These are phyloP conservation scores for Pocillopora grandis DNA, from an alignment of 92 coral and sea anemone species.

Conservation along the genomic window DNA sequence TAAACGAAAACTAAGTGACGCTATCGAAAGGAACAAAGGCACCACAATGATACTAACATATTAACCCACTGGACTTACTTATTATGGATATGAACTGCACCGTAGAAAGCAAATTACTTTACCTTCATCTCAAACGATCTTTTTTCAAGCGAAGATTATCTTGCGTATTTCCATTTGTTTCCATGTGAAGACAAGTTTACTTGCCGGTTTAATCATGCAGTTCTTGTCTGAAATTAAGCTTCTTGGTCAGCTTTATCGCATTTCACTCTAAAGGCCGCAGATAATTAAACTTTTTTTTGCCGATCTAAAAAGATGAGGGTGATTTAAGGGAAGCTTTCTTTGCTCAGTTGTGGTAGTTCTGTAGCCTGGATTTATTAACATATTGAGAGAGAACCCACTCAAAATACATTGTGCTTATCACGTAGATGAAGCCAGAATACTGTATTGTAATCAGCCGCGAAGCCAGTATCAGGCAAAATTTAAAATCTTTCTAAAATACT, in stretches of 20 bases:
- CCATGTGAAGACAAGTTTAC: background rate
- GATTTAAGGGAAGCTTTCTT: slow-evolving; percentile 4
- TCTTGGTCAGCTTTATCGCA: no score
- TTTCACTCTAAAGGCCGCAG: no score
- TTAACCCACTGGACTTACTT: no score
- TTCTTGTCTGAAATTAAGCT: no score
- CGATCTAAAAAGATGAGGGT: background rate
- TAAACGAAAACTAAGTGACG: no score
- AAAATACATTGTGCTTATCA: background rate
- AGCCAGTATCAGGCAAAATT: no score
- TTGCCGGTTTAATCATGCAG: no score
- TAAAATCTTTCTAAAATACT: no score
- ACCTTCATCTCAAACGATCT: slow-evolving; percentile 2
- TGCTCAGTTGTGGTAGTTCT: slow-evolving; percentile 14
- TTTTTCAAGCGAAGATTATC: background rate
- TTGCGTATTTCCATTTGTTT: background rate
- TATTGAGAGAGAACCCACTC: background rate
- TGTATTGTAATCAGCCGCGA: background rate
- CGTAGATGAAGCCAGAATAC: background rate
- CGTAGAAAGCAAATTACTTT: background rate
- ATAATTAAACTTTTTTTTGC: background rate
- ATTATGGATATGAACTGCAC: no score
- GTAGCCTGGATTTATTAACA: slow-evolving; percentile 1
- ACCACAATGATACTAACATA: no score
- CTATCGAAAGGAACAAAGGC: no score